Percentiles rank a stretch among this genome's conserved stretches.
Conservation (phyloP, 2,888 invertebrate species). For the Lasioglossum vierecki region DNA sequence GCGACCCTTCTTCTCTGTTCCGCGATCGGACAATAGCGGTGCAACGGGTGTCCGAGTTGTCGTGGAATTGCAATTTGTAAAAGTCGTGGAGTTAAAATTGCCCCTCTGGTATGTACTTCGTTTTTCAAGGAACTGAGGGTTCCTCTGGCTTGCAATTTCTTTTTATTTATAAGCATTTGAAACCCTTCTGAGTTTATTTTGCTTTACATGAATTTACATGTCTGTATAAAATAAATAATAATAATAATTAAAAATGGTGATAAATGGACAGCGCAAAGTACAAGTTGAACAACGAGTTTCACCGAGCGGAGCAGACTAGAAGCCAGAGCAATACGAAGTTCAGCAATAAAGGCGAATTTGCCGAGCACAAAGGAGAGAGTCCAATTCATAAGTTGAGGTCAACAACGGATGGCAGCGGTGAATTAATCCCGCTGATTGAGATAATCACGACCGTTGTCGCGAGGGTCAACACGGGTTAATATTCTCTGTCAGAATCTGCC, state of each 20-base stretch:
- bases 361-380: slow-evolving; percentile 15
- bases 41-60: not conserved
- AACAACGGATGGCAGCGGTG: slow-evolving; percentile 40
- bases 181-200: too few relatives aligned
- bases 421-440: slow-evolving; percentile 52
- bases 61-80: not conserved
- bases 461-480: slow-evolving; percentile 51
- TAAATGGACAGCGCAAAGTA: not conserved
- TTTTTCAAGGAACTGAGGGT: not conserved
- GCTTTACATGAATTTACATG: too few relatives aligned
- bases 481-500: slow-evolving; percentile 14
- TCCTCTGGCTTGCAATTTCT: too few relatives aligned
- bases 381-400: slow-evolving; percentile 43
- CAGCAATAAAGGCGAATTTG: slow-evolving; percentile 20
- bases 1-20: slow-evolving; percentile 20
- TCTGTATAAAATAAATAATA: too few relatives aligned
- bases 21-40: slow-evolving; percentile 6
- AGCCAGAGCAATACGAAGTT: slow-evolving; percentile 3
- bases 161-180: too few relatives aligned
- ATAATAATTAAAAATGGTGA: too few relatives aligned
- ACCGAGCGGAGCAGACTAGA: too few relatives aligned
- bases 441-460: slow-evolving; percentile 43
- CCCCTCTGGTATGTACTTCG: not conserved
- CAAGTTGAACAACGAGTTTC: not conserved
- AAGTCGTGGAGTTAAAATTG: not conserved